These are phyloP conservation scores for Mylabris sibirica DNA, from an alignment of 2,888 invertebrate species.

Conservation along the genomic window DNA sequence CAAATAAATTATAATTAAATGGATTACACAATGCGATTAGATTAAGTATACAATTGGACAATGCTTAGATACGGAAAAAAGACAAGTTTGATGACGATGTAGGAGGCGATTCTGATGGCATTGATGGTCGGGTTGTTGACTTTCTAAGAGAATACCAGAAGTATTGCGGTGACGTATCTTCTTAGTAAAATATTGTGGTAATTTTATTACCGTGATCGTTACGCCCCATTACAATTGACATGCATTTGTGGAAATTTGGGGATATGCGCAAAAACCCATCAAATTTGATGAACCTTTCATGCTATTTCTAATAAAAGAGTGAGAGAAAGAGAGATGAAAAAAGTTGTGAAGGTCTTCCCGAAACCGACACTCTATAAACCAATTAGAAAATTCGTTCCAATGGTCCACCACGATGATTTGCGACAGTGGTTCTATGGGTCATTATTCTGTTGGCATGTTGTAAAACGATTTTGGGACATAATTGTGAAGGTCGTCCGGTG, in stretches of 20 bases:
- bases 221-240: conserved; percentile 1
- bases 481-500: conserved; percentile 33
- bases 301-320: not conserved
- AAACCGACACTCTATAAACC: conserved; percentile 1
- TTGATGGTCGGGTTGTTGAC: conserved; percentile 1
- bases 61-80: not conserved
- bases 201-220: not conserved
- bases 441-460: conserved; percentile 19
- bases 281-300: not conserved
- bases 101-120: not conserved
- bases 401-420: conserved; percentile 16
- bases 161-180: conserved; percentile 5
- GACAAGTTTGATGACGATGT: not conserved
- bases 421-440: conserved; percentile 21
- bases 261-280: not conserved
- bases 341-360: conserved; percentile 12
- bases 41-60: not conserved
- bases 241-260: not conserved
- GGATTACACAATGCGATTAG: not conserved
- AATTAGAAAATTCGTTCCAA: conserved; percentile 12
- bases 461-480: conserved; percentile 36
- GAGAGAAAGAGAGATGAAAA: not conserved
- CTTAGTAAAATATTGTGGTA: not conserved
- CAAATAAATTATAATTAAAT: not conserved
- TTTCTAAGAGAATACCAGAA: not conserved